A percentile compares a stretch with the other conserved stretches of the same genome.
phyloP scores from a whole-genome alignment of 2,113 vertebrate genomes.

The Anarhynchus alexandrinus region DNA sequence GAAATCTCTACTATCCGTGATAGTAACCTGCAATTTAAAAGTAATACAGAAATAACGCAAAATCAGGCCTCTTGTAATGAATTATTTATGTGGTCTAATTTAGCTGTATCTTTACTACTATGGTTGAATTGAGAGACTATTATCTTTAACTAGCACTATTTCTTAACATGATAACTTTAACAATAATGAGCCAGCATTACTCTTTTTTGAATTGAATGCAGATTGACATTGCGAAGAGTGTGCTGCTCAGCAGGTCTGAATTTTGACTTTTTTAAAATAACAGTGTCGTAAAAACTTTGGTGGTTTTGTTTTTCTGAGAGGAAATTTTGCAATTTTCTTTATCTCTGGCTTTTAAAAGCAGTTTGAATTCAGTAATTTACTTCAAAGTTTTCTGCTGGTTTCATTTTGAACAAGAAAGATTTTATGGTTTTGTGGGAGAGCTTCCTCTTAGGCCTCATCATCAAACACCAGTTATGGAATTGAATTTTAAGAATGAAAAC shows the following conservation, averaged over 20 bases:
- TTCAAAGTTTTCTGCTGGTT: not conserved
- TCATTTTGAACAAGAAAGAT: not conserved
- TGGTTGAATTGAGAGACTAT: not conserved
- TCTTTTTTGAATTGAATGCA: not conserved
- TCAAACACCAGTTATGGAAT: not conserved
- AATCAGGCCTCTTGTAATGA: not conserved
- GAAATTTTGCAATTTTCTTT: not conserved
- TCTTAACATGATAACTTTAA: not conserved
- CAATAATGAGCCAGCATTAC: not conserved
- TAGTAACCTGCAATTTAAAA: not conserved
- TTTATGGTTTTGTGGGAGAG: not conserved
- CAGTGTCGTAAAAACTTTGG: not conserved
- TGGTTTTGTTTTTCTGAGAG: not conserved
- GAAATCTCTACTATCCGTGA: not conserved
- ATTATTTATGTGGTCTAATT: conserved; percentile 35
- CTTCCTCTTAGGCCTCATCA: not conserved
- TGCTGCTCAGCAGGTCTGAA: not conserved
- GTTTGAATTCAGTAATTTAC: not conserved
- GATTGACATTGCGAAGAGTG: not conserved
- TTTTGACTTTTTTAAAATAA: not conserved
- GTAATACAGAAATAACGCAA: not conserved
- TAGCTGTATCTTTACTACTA: not conserved
- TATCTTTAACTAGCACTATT: conserved; percentile 13
- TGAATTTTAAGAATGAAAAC: not conserved
- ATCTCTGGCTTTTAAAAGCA: not conserved